phyloP scores from a whole-genome alignment of 23 tunicate species.

The Styela plicata region DNA sequence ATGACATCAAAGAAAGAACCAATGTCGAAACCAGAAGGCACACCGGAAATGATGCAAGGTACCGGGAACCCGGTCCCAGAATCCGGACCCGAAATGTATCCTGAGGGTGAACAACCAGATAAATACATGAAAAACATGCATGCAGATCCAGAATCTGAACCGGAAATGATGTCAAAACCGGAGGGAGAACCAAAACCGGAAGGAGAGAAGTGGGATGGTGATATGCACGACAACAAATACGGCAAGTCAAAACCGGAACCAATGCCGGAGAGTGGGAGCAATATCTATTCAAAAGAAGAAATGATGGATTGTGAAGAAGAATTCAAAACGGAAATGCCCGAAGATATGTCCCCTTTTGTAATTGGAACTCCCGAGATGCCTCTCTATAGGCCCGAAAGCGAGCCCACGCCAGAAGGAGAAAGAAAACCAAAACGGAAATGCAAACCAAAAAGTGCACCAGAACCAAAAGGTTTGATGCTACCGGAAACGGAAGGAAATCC shows the following conservation, averaged over 20 bases:
- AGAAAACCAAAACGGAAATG: not conserved
- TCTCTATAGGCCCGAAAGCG: not conserved
- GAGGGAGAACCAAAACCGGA: not conserved
- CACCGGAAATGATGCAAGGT: not conserved
- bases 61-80: not conserved
- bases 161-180: not conserved
- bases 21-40: not conserved
- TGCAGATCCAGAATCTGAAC: not conserved
- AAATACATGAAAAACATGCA: not conserved
- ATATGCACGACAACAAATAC: not conserved
- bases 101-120: not conserved
- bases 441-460: too few species aligned
- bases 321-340: too few species aligned
- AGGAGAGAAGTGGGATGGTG: slow-evolving; percentile 1
- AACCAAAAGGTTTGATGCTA: too few species aligned
- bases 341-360: too few species aligned
- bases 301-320: too few species aligned
- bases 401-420: not conserved
- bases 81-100: not conserved
- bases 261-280: not conserved
- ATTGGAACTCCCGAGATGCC: too few species aligned
- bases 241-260: not conserved
- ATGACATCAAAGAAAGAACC: not conserved
- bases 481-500: not conserved
- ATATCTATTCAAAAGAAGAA: not conserved